phyloP scores from a whole-genome alignment of 2,888 invertebrate species.

The Cheilosia soror region DNA sequence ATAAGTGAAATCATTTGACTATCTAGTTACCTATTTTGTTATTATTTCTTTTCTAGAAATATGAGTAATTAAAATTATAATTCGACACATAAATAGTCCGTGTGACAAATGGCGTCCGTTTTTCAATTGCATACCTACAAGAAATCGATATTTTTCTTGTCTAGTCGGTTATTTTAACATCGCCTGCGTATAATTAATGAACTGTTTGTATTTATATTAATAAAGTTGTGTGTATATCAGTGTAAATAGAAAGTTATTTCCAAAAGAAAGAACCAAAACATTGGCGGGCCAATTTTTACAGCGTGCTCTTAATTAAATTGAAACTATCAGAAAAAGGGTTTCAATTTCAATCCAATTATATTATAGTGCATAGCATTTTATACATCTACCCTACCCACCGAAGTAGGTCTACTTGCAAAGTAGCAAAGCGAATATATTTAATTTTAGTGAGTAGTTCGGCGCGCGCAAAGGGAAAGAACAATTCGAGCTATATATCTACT shows the following conservation, averaged over 20 bases:
- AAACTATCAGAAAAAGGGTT: conserved; percentile 28
- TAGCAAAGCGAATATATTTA: conserved; percentile 1
- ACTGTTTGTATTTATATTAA: background rate
- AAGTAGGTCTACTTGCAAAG: conserved; percentile 10
- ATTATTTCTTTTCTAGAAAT: background rate
- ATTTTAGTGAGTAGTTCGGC: conserved; percentile 34
- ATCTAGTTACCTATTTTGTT: background rate
- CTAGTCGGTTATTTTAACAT: conserved; percentile 28
- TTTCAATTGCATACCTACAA: conserved; percentile 3
- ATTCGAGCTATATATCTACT: background rate
- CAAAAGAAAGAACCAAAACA: conserved; percentile 12
- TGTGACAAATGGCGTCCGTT: conserved; percentile 38
- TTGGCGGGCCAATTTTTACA: conserved; percentile 15
- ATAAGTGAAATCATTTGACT: background rate
- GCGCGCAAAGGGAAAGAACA: conserved; percentile 46
- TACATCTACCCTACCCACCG: conserved; percentile 7
- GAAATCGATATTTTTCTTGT: conserved; percentile 55
- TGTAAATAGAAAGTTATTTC: background rate
- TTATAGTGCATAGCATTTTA: conserved; percentile 28
- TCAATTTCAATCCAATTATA: conserved; percentile 63
- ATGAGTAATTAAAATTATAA: background rate
- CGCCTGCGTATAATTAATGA: background rate
- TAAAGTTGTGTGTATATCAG: background rate
- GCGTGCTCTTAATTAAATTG: conserved; percentile 57
- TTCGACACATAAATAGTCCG: background rate